phyloP scores from a whole-genome alignment of 2,888 invertebrate genomes.

The Rhodophaea formosa region DNA sequence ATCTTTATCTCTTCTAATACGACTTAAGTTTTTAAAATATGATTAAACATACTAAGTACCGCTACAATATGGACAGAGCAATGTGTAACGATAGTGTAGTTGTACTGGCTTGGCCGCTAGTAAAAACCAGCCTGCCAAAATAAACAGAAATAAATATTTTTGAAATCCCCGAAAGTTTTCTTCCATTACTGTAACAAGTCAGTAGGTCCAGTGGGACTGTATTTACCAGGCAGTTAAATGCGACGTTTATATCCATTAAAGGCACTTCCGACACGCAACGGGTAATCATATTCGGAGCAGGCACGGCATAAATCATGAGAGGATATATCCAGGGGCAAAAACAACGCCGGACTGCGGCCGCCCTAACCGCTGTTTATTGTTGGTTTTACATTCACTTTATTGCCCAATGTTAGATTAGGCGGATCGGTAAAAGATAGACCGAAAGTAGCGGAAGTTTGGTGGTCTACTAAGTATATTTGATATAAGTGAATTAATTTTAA shows the following conservation, averaged over 20 bases:
- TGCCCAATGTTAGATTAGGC: slow-evolving; percentile 17
- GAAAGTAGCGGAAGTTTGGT: background rate
- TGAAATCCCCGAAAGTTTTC: background rate
- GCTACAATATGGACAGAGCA: too few species aligned
- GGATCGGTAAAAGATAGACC: background rate
- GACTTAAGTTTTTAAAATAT: too few species aligned
- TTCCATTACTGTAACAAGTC: background rate
- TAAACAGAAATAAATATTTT: background rate
- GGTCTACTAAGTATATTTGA: background rate
- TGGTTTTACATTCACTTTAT: slow-evolving; percentile 36
- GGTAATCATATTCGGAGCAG: slow-evolving; percentile 75
- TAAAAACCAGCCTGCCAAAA: background rate
- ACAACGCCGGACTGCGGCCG: slow-evolving; percentile 53
- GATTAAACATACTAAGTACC: too few species aligned
- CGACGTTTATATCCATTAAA: slow-evolving; percentile 77
- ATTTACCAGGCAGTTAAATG: slow-evolving; percentile 62
- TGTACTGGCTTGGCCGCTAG: too few species aligned
- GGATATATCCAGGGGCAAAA: slow-evolving; percentile 70
- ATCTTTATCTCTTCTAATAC: too few species aligned
- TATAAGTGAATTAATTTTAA: too few species aligned
- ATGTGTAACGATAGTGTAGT: too few species aligned
- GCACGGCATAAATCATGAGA: slow-evolving; percentile 72
- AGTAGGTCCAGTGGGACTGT: slow-evolving; percentile 5
- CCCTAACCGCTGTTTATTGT: slow-evolving; percentile 69
- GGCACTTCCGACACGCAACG: slow-evolving; percentile 70